Percentiles rank a stretch among this genome's conserved stretches.
Conservation (phyloP, 2,888 invertebrate genomes). For the Eupithecia subumbrata region DNA sequence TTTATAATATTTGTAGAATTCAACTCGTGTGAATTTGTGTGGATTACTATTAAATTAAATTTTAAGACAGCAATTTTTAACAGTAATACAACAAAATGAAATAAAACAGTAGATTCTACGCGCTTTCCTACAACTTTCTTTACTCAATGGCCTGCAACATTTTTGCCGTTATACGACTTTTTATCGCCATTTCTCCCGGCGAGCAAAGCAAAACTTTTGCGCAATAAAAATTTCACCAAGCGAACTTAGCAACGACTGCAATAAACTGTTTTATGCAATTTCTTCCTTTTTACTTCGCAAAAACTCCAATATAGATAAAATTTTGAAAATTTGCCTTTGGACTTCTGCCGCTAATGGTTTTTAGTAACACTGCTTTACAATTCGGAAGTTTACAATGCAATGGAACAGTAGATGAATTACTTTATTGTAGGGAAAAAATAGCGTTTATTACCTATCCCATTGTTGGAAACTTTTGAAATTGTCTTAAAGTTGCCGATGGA, state of each 20-base stretch:
- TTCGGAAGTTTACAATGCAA: constrained; percentile 76
- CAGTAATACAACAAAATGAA: no score
- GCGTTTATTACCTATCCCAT: constrained; percentile 65
- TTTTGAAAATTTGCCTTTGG: constrained; percentile 50
- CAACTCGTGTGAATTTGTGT: no score
- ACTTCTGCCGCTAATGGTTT: constrained; percentile 70
- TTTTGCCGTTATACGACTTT: constrained; percentile 42
- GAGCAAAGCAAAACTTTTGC: constrained; percentile 52
- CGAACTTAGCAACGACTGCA: constrained; percentile 44
- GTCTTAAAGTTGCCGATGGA: constrained; percentile 68
- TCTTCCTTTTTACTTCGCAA: constrained; percentile 57
- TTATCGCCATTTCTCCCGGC: constrained; percentile 60
- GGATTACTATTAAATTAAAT: no score
- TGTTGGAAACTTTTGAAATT: constrained; percentile 60
- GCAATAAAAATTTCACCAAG: constrained; percentile 66
- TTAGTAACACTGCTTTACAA: constrained; percentile 65
- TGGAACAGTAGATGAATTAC: constrained; percentile 77
- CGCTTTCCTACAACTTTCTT: constrained; percentile 1
- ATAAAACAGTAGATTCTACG: not conserved
- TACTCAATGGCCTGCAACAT: constrained; percentile 18
- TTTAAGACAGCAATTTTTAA: no score
- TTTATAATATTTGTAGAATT: no score
- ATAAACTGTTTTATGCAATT: constrained; percentile 69
- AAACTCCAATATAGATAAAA: constrained; percentile 50
- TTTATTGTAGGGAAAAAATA: constrained; percentile 75